A percentile compares a stretch with the other conserved stretches of the same genome.
These are phyloP conservation scores for Eupithecia abbreviata DNA, from an alignment of 2,888 invertebrate genomes.

Conservation along the genomic window DNA sequence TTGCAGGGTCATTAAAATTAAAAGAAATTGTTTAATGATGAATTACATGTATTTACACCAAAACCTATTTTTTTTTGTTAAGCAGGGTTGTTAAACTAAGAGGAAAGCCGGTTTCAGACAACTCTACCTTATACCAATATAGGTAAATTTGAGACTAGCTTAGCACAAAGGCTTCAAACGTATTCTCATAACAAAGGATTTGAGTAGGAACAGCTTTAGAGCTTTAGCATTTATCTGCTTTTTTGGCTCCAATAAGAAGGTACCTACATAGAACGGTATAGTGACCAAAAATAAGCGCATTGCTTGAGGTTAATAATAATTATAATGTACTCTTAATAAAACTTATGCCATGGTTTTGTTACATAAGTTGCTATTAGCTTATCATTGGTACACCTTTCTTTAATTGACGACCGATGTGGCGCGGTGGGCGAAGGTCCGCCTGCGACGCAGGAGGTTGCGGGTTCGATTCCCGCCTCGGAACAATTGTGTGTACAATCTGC, in stretches of 20 bases:
- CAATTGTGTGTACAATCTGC: no score
- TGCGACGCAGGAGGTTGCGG: no score
- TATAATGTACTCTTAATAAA: neutral
- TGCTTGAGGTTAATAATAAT: neutral
- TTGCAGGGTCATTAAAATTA: neutral
- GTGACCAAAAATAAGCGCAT: neutral
- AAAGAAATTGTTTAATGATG: neutral
- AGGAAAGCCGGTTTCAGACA: neutral
- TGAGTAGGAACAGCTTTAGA: constrained; percentile 5
- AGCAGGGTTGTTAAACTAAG: neutral
- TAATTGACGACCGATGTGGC: no score
- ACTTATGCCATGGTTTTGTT: no score
- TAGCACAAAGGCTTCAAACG: constrained; percentile 14
- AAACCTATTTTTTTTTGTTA: neutral
- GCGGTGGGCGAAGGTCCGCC: no score
- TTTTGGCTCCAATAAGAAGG: neutral
- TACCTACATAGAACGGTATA: neutral
- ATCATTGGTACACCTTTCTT: no score
- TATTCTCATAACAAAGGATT: constrained; percentile 28
- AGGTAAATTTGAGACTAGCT: constrained; percentile 28
- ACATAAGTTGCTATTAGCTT: no score
- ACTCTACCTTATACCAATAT: constrained; percentile 16
- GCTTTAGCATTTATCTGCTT: neutral
- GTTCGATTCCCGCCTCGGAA: no score
- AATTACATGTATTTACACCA: neutral